These are phyloP conservation scores for Ichneumoninae sp. DNA, from an alignment of 2,888 invertebrate species.

Conservation along the genomic window DNA sequence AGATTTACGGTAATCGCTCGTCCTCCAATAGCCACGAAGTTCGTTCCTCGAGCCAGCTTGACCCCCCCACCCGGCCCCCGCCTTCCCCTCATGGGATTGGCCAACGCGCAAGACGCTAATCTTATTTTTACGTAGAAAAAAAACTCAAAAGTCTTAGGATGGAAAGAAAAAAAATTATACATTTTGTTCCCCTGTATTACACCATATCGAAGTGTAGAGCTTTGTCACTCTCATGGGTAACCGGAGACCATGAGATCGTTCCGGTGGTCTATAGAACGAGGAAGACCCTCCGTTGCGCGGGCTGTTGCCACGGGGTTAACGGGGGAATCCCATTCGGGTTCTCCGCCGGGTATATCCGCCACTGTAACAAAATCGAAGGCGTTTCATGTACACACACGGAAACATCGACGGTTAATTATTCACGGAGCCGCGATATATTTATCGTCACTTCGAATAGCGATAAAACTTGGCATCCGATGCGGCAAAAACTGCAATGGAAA, in stretches of 20 bases:
- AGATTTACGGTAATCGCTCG: conserved; percentile 56
- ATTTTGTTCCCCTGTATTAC: background rate
- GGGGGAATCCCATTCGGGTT: conserved; percentile 31
- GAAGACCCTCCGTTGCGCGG: conserved; percentile 6
- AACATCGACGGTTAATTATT: conserved; percentile 25
- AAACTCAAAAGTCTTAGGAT: conserved; percentile 20
- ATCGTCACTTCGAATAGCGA: too few relatives aligned
- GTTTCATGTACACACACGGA: conserved; percentile 5
- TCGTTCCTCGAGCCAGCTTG: conserved; percentile 7
- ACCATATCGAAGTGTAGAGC: background rate
- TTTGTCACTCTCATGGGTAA: conserved; percentile 10
- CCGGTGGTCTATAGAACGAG: background rate
- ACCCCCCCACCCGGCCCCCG: background rate
- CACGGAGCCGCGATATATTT: background rate
- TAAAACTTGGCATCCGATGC: background rate
- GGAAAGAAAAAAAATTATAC: background rate
- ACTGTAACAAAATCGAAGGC: conserved; percentile 37
- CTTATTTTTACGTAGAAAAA: conserved; percentile 16
- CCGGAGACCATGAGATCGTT: conserved; percentile 27
- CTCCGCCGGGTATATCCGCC: conserved; percentile 11
- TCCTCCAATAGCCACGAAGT: conserved; percentile 51
- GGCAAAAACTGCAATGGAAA: background rate
- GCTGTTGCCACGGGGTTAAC: conserved; percentile 51
- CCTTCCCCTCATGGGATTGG: background rate
- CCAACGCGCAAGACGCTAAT: conserved; percentile 27